Base-by-base conservation (phyloP, 2,113 vertebrate species). In the Lampris megalopsis region DNA sequence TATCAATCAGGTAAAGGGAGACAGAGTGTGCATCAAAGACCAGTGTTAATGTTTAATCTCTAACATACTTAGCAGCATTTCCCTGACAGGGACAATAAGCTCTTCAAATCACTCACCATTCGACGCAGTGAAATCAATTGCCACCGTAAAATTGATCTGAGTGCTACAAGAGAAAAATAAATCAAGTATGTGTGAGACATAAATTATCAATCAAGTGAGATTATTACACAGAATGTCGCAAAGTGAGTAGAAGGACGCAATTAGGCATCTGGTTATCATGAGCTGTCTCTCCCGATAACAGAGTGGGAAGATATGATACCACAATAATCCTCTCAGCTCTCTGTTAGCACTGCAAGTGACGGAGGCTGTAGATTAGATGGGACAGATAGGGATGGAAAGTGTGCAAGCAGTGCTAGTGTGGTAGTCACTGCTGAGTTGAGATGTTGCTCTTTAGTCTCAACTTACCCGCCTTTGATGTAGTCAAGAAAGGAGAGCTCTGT, bases 81-180 rank as follows among this genome's bases (percentile, higher is more conserved):
- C 6, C 37, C 35, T 57, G 71, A 75, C 60, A 63, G 52, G 37
- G 68, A 73, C 47, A 38, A 7, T 71, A 81, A 58, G 70, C 5
- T 6, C 1, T 13, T 43, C 38, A 6, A 84, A 76, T 64, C 78
- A 95, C 97, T 98, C 84, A 99, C 98, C 98, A 77, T 99, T 99
- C 72, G 98, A 99, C 72, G 98, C 97, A 56, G 98, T 99, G 93
- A 99, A 99, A 94, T 99, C 98, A 89, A 99, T 99, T 72, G 98
- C 98, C 70, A 99, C 98, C 7, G 98, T 99, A 92, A 99, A 99
- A 95, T 99, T 99, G 90, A 99, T 98, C 93, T 99, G 97, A 1
- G 97, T 99, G 88, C 97, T 99, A 89, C 69, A 94, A 93, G 91
- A 90, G 61, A 69, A 77, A 77, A 74, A 71, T 9, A 87, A 67